Evolutionary conservation across 2,113 vertebrate species (phyloP).

Genomic region (Takifugu bimaculatus): DNA sequence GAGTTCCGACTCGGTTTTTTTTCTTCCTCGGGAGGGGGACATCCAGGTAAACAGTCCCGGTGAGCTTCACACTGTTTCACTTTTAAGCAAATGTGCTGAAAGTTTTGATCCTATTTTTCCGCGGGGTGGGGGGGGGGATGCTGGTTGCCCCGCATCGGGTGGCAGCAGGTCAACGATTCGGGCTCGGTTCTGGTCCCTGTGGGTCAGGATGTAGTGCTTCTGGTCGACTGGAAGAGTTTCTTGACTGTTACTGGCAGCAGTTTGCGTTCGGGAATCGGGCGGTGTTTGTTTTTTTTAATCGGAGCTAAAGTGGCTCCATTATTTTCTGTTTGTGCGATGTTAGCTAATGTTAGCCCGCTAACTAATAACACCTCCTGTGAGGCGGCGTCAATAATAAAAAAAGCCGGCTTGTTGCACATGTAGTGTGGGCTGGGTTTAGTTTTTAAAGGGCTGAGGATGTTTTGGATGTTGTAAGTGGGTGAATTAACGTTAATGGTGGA

Average conservation of each 20-base stretch:
- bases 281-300: neutral
- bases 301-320: constrained; percentile 36
- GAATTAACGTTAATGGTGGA: constrained; percentile 55
- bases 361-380: constrained; percentile 56
- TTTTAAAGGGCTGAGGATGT: constrained; percentile 65
- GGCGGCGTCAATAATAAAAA: constrained; percentile 57
- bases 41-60: constrained; percentile 50
- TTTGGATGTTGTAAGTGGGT: constrained; percentile 35
- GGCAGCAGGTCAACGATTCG: constrained; percentile 44
- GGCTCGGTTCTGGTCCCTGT: constrained; percentile 59
- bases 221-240: constrained; percentile 20
- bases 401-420: constrained; percentile 66
- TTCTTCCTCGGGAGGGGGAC: constrained; percentile 29
- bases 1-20: constrained; percentile 56
- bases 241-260: constrained; percentile 13
- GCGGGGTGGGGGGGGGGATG: neutral
- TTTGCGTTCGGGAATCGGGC: neutral
- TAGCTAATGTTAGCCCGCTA: constrained; percentile 68
- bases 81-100: constrained; percentile 43
- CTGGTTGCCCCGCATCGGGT: constrained; percentile 49
- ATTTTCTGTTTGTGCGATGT: constrained; percentile 56
- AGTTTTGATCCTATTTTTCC: constrained; percentile 30
- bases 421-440: constrained; percentile 60
- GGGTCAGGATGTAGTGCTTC: neutral
- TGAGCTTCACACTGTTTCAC: constrained; percentile 12